phyloP scores from a whole-genome alignment of 2,888 invertebrate species.

The Molorchus minor region DNA sequence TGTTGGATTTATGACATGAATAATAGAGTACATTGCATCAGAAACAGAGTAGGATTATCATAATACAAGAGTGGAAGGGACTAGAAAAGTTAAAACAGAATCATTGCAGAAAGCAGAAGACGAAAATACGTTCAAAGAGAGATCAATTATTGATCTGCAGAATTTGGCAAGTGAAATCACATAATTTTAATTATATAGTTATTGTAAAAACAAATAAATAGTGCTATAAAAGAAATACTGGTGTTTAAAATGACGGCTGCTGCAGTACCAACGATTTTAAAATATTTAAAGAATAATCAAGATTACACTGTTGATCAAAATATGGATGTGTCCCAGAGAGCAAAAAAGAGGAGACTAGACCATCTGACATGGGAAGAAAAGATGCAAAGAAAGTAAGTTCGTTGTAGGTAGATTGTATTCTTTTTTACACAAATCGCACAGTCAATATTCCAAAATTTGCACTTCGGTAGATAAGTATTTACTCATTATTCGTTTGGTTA shows the following conservation, averaged over 20 bases:
- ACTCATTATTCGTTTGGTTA: too few relatives aligned
- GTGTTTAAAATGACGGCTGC: constrained; percentile 34
- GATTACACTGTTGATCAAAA: constrained; percentile 49
- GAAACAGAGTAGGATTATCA: neutral
- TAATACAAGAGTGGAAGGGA: neutral
- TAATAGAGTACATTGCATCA: constrained; percentile 14
- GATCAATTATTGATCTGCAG: too few relatives aligned
- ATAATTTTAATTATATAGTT: too few relatives aligned
- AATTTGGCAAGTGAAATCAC: too few relatives aligned
- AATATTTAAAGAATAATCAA: constrained; percentile 52
- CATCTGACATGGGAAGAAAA: constrained; percentile 89
- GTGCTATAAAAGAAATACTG: neutral
- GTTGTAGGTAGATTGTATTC: too few relatives aligned
- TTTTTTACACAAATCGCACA: too few relatives aligned
- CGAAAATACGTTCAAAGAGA: neutral
- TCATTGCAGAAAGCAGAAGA: neutral
- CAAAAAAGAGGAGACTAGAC: constrained; percentile 80
- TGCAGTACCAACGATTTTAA: constrained; percentile 53
- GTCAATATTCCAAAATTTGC: too few relatives aligned
- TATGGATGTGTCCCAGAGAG: constrained; percentile 51
- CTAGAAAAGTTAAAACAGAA: constrained; percentile 8
- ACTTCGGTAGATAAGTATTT: too few relatives aligned
- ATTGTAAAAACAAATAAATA: too few relatives aligned
- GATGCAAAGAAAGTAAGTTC: constrained; percentile 83
- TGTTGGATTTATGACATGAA: neutral